Evolutionary conservation across 2,797 vertebrate genomes (phyloP), one percentile per base, ranked within the genome.

Genomic region (Poeciliopsis paucimaculata): DNA sequence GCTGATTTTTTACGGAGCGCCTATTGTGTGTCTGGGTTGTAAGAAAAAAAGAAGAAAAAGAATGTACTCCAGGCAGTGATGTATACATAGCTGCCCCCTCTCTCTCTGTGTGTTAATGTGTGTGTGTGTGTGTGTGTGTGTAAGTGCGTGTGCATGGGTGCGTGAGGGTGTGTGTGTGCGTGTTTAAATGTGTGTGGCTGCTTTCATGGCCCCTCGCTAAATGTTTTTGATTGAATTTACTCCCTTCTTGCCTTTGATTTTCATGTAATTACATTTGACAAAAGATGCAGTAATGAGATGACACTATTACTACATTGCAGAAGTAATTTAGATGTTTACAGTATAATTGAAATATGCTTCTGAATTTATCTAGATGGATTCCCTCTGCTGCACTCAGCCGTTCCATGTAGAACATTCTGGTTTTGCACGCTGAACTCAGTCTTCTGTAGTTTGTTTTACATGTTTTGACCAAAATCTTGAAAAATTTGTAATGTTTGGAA

Each of bases 161-260:
- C 36, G 78, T 77, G 60, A 73, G 66, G 7, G 36, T 64, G 68
- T 23, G 20, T 9, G 49, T 28, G 45, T 53, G 83, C 36, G 77
- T 34, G 31, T 34, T 34, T 34, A 34, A 34, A 34, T 5, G 36
- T 41, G 39, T 6, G 75, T 45, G 46, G 73, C 76, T 77, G 84
- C 77, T 76, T 84, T 87, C 66, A 78, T 64, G 85, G 87, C 80
- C 78, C 88, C 87, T 76, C 34, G 34, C 78, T 80, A 68, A 83
- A 84, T 81, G 86, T 87, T 90, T 83, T 66, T 85, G 79, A 91
- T 90, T 87, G 74, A 84, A 86, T 88, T 84, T 90, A 66, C 51
- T 89, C 81, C 81, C 90, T 87, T 90, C 88, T 87, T 90, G 88
- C 88, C 87, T 92, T 90, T 89, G 83, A 90, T 89, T 90, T 87